Evolutionary conservation across 1,140 invertebrate species (phyloP).

Genomic region (Zaprionus inermis): DNA sequence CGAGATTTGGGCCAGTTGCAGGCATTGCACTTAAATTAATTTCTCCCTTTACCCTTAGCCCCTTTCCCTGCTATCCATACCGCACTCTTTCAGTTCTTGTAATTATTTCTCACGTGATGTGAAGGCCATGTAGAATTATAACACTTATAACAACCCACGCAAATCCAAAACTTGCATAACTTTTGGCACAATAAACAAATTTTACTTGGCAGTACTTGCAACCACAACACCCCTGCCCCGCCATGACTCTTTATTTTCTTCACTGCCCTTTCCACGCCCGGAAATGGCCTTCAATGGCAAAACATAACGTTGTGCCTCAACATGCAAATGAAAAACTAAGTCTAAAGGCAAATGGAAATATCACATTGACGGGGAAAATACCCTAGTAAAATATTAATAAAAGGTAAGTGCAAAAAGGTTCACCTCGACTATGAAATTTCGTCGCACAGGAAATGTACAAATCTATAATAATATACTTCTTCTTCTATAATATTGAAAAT

Average conservation of each 20-base stretch:
- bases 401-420: not conserved
- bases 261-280: constrained; percentile 12
- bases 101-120: constrained; percentile 69
- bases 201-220: constrained; percentile 44
- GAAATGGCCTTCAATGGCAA: constrained; percentile 57
- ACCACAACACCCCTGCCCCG: not conserved
- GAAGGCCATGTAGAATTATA: constrained; percentile 57
- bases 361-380: constrained; percentile 17
- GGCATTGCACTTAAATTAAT: constrained; percentile 58
- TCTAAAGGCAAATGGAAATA: constrained; percentile 14
- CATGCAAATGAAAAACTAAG: constrained; percentile 72
- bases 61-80: not conserved
- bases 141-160: constrained; percentile 44
- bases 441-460: too few species aligned
- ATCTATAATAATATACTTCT: too few species aligned
- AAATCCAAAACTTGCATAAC: constrained; percentile 49
- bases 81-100: constrained; percentile 39
- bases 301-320: constrained; percentile 46
- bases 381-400: constrained; percentile 9
- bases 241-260: not conserved
- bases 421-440: too few species aligned
- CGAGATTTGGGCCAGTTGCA: constrained; percentile 64
- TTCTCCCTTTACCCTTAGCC: constrained; percentile 14
- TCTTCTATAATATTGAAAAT: too few species aligned
- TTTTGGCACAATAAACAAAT: constrained; percentile 56